These are phyloP conservation scores for Masticophis lateralis DNA, from an alignment of 2,797 vertebrate species.

Conservation along the genomic window DNA sequence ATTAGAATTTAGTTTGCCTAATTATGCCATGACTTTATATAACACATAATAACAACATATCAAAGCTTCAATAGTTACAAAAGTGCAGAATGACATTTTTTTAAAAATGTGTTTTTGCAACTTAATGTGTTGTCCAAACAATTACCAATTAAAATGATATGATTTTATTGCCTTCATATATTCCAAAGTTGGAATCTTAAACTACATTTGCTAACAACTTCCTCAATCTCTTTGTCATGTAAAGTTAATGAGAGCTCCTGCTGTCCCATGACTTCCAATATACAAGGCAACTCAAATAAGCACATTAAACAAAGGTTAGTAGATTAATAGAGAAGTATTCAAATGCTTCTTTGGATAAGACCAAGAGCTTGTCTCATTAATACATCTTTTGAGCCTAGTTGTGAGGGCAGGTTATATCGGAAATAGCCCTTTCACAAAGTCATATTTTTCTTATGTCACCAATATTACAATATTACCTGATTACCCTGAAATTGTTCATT, in stretches of 20 bases:
- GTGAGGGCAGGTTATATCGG: not conserved
- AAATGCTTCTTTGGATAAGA: not conserved
- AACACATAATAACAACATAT: not conserved
- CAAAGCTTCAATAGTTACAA: not conserved
- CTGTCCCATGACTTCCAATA: not conserved
- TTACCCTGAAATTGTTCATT: not conserved
- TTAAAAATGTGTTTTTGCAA: not conserved
- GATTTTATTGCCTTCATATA: not conserved
- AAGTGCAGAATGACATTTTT: not conserved
- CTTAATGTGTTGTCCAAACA: not conserved
- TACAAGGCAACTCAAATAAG: not conserved
- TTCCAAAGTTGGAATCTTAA: not conserved
- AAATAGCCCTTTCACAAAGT: not conserved
- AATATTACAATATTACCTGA: not conserved
- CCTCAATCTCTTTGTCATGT: not conserved
- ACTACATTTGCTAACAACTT: not conserved
- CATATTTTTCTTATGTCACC: not conserved
- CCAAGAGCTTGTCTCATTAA: not conserved
- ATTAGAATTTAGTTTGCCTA: not conserved
- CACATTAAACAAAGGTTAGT: not conserved
- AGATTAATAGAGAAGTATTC: not conserved
- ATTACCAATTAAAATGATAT: not conserved
- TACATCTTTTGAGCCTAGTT: not conserved
- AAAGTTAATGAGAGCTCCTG: not conserved
- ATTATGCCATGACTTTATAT: not conserved